These are phyloP conservation scores for Centropus bengalensis DNA, from an alignment of 2,113 vertebrate species.

Conservation along the genomic window DNA sequence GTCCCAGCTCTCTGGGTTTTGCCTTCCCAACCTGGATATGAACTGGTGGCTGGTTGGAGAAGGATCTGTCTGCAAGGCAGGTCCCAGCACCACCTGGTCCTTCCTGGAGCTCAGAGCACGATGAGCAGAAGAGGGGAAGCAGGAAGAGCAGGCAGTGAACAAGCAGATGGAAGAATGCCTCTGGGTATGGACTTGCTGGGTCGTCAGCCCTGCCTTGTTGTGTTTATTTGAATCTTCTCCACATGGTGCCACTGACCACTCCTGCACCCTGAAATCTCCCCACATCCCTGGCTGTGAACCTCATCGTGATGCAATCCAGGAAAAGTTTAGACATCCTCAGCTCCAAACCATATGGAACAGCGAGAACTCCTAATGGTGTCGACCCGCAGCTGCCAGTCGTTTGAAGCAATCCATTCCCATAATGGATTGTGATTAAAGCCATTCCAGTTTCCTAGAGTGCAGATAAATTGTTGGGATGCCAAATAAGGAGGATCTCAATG, in stretches of 20 bases:
- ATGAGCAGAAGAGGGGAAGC: background rate
- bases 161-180: background rate
- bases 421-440: background rate
- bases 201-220: background rate
- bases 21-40: background rate
- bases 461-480: background rate
- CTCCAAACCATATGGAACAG: background rate
- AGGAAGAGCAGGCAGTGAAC: background rate
- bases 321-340: background rate
- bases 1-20: background rate
- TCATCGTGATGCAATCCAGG: background rate
- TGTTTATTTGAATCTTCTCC: background rate
- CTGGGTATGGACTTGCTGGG: background rate
- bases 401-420: background rate
- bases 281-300: background rate
- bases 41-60: background rate
- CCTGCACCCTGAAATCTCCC: too few species aligned
- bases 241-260: fast-evolving
- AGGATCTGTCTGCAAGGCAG: background rate
- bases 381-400: background rate
- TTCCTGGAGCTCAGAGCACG: background rate
- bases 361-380: background rate
- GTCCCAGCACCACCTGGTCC: fast-evolving
- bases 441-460: background rate
- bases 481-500: background rate